Evolutionary conservation across 2,888 invertebrate species (phyloP).

Genomic region (Lochmaea crataegi): DNA sequence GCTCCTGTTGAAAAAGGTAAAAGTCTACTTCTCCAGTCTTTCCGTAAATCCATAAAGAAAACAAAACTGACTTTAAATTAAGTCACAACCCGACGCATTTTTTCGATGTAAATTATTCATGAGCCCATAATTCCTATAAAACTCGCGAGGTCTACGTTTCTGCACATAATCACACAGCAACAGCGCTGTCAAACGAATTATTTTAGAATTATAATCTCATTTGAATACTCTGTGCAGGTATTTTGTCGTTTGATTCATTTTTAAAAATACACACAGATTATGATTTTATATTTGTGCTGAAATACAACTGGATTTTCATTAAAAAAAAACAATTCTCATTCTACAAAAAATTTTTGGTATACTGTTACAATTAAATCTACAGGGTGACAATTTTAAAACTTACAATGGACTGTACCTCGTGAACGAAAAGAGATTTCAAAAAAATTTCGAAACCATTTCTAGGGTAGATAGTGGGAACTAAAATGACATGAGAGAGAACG

Average conservation of each 20-base stretch:
- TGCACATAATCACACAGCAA: constrained; percentile 20
- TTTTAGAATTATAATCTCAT: neutral
- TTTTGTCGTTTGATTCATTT: neutral
- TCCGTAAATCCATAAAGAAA: constrained; percentile 20
- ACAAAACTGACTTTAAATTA: constrained; percentile 20
- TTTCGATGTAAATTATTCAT: constrained; percentile 21
- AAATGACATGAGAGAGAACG: too few species aligned
- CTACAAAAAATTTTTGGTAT: too few species aligned
- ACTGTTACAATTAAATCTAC: too few species aligned
- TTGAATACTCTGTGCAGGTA: neutral
- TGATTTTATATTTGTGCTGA: too few species aligned
- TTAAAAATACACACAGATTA: too few species aligned
- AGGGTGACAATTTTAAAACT: too few species aligned
- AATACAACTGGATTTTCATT: too few species aligned
- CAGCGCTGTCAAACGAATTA: neutral
- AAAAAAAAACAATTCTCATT: too few species aligned
- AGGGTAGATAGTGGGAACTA: too few species aligned
- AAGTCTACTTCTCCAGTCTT: neutral
- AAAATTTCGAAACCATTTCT: too few species aligned
- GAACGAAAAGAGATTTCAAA: too few species aligned
- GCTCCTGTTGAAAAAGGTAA: neutral
- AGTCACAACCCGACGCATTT: constrained; percentile 21
- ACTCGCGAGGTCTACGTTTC: neutral
- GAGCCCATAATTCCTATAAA: constrained; percentile 25
- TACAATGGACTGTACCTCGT: too few species aligned